These are phyloP conservation scores for Athripsodes cinereus DNA, from an alignment of 2,888 invertebrate species.

Conservation along the genomic window DNA sequence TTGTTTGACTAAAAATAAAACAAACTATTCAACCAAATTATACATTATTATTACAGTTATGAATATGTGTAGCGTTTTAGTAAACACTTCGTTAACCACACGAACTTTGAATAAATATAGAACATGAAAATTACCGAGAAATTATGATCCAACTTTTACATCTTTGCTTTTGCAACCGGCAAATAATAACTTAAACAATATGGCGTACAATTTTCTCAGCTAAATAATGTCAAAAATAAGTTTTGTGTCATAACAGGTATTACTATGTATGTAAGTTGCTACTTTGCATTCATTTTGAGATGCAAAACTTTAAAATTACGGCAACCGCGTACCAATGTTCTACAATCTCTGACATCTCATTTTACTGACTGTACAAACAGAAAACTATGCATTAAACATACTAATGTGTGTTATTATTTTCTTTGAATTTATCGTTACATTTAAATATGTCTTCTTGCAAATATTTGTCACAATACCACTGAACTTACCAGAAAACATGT, in stretches of 20 bases:
- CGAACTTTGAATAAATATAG: neutral
- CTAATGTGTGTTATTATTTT: no score
- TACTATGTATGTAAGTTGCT: neutral
- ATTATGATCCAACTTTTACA: neutral
- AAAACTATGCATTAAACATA: no score
- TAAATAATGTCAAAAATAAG: neutral
- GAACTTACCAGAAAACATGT: no score
- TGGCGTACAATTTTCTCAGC: neutral
- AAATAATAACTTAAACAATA: neutral
- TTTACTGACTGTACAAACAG: no score
- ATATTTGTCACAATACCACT: no score
- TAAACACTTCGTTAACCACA: neutral
- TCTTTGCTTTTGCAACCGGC: neutral
- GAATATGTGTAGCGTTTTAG: neutral
- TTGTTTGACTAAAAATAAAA: no score
- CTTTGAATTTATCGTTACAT: no score
- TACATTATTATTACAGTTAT: no score
- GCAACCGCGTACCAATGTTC: neutral
- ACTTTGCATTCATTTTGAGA: constrained; percentile 1
- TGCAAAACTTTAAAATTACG: neutral
- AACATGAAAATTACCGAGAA: no score
- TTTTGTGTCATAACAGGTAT: neutral
- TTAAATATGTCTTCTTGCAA: no score
- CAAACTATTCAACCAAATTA: no score
- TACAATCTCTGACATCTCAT: no score